Base-by-base conservation (phyloP, 2,113 vertebrate species). In the Columba janthina region DNA sequence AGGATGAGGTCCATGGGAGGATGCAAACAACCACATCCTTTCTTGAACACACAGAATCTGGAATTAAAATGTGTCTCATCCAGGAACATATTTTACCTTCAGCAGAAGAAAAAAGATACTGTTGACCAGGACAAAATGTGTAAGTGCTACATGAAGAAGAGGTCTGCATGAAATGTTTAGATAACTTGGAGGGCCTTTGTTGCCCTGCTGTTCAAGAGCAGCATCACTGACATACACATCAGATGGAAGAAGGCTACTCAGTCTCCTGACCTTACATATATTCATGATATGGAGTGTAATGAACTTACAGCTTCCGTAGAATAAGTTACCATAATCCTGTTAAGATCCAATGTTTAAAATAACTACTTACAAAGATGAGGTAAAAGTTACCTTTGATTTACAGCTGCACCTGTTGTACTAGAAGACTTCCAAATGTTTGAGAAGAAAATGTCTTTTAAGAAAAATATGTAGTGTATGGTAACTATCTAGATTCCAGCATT, bases 141-240 rank as follows among this genome's bases (percentile, higher is more conserved):
- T 4, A 74, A 58, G 8, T 16, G 17, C 15, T 56, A 20, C 19
- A 12, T 12, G 10, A 85, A 11, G 11, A 81, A 66, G 8, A 44
- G 60, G 21, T 32, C 20, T 0, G 0, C 15, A 4, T 5, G 6
- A 74, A 85, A 89, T 9, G 12, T 81, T 54, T 7, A 56, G 32
- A 24, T 15, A 38, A 93, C 14, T 71, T 17, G 32, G 42, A 78
- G 17, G 32, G 22, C 5, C 17, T 51, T 42, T 70, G 11, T 20
- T 60, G 17, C 10, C 11, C 40, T 67, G 3, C 16, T 72, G 25
- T 20, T 90, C 54, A 61, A 46, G 12, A 94, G 25, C 25, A 60
- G 14, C 66, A 80, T 5, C 6, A 11, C 15, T 17, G 38, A 20
- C 5, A 24, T 3, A 29, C 5, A 48, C 4, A 57, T 61, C 18